Base-by-base conservation (phyloP, 2,113 vertebrate genomes). In the Sisor rabdophorus region DNA sequence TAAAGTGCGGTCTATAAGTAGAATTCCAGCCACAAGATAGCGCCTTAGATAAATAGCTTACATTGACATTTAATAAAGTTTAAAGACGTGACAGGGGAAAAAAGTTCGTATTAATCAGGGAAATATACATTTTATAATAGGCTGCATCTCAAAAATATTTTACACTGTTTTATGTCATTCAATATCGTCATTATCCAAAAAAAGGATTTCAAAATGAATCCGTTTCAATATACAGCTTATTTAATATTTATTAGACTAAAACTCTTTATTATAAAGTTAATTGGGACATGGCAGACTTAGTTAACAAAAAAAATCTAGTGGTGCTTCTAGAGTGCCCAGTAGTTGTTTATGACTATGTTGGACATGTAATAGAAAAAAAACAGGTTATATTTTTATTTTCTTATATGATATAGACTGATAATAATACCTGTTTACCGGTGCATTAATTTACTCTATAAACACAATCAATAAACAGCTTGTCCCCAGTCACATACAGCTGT, bases 21-120 rank as follows among this genome's bases (percentile, higher is more conserved):
- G 70, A 71, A 68, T 75, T 78, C 71, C 71, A 80, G 47, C 58
- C 77, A 74, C 63, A 28, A 73, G 73, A 56, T 74, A 60, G 74
- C 73, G 73, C 80, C 58, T 68, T 65, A 52, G 36, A 3, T 54
- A 17, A 52, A 80, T 71, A 55, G 44, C 54, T 44, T 11, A 32
- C 36, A 28, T 2, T 7, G 7, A 52, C 10, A 36, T 11, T 11
- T 68, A 1, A 28, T 11, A 0, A 52, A 11, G 26, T 22, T 15
- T 48, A 28, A 68, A 50, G 50, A 50, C 30, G 5, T 52, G 47
- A 28, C 22, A 52, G 50, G 2, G 9, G 16, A 28, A 20, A 15
- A 44, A 10, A 36, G 2, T 2, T 36, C 32, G 32, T 36, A 3
- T 36, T 36, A 36, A 36, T 36, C 32, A 3, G 3, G 30, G 16